Base-by-base conservation (phyloP, 2,797 vertebrate species). In the Sebastiscus albofasciatus region DNA sequence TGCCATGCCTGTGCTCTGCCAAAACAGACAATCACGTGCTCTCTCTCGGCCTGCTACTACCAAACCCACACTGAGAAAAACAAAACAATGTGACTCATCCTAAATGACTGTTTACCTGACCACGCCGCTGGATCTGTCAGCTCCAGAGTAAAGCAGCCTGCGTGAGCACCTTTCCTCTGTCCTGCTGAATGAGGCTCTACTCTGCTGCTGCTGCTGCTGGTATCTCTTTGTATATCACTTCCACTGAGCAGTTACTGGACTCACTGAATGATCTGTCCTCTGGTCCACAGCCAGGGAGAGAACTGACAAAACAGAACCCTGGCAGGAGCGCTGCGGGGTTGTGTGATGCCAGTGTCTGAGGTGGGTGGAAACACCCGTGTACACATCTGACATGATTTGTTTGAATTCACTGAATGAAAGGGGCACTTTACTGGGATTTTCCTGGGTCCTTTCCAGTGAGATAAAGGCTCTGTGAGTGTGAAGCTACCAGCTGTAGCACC, bases 101-200 rank as follows among this genome's bases (percentile, higher is more conserved):
- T 67, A 89, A 89, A 93, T 91, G 82, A 93, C 90, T 95, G 89
- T 94, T 94, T 94, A 95, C 92, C 92, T 93, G 91, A 90, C 83
- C 84, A 68, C 62, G 67, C 39, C 60, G 81, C 87, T 92, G 89
- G 75, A 91, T 46, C 42, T 87, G 87, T 90, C 89, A 84, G 65
- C 85, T 85, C 49, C 10, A 67, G 77, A 60, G 70, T 75, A 56
- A 75, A 69, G 65, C 64, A 54, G 36, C 71, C 69, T 81, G 86
- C 42, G 70, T 73, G 55, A 76, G 78, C 54, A 61, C 59, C 64
- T 79, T 42, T 77, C 67, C 73, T 49, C 58, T 18, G 46, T 62
- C 29, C 66, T 49, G 34, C 2, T 75, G 81, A 86, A 79, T 69
- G 67, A 81, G 59, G 29, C 54, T 29, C 58, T 27, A 49, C 72